Evolutionary conservation across 2,797 vertebrate genomes (phyloP).

Genomic region (Enteromius anoplus): DNA sequence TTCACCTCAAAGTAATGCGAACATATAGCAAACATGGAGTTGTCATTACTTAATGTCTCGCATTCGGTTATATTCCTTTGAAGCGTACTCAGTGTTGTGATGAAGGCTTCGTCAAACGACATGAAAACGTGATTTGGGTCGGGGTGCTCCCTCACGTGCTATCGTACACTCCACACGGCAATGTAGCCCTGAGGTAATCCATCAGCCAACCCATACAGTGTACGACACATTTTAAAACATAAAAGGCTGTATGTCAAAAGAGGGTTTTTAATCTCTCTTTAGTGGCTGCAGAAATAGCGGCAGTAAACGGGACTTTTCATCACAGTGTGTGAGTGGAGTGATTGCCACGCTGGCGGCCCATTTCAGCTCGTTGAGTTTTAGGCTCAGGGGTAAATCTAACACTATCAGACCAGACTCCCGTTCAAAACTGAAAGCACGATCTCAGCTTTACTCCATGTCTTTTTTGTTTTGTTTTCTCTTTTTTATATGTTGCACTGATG

Average conservation of each 20-base stretch:
- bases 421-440: constrained; percentile 50
- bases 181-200: constrained; percentile 51
- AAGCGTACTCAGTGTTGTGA: constrained; percentile 70
- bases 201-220: constrained; percentile 33
- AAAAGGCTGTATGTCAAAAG: constrained; percentile 22
- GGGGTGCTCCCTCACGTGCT: constrained; percentile 62
- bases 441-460: constrained; percentile 26
- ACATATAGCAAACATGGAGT: constrained; percentile 78
- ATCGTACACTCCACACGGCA: constrained; percentile 49
- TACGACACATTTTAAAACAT: constrained; percentile 25
- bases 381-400: constrained; percentile 48
- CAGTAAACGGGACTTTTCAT: constrained; percentile 42
- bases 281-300: constrained; percentile 35
- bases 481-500: neutral
- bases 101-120: constrained; percentile 67
- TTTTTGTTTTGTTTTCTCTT: neutral
- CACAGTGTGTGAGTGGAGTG: constrained; percentile 36
- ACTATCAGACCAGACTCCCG: constrained; percentile 47
- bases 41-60: constrained; percentile 69
- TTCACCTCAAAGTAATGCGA: constrained; percentile 78
- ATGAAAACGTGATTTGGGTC: constrained; percentile 67
- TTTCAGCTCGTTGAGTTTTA: constrained; percentile 42
- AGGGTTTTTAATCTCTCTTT: constrained; percentile 32
- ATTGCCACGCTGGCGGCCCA: constrained; percentile 36
- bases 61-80: constrained; percentile 40